Percentiles rank a stretch among this genome's conserved stretches.
Evolutionary conservation across 2,888 invertebrate species (phyloP).

Genomic region (Pteria penguin): DNA sequence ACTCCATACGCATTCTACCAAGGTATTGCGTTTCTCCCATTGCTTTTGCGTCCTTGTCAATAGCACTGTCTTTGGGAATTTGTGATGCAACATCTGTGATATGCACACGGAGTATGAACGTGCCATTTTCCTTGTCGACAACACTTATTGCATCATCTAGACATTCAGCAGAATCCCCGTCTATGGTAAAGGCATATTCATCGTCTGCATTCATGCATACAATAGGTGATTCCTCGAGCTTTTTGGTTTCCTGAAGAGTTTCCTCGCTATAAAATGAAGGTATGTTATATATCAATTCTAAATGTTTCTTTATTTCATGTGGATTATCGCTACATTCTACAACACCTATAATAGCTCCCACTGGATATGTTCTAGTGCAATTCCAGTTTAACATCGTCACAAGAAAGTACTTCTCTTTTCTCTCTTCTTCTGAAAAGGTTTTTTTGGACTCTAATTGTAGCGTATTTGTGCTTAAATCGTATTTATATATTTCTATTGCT

Average conservation of each 20-base stretch:
- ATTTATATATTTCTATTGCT: neutral
- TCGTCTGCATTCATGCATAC: neutral
- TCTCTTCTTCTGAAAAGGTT: neutral
- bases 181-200: conserved; percentile 53
- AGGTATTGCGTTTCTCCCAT: conserved; percentile 48
- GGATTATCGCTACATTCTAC: neutral
- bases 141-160: conserved; percentile 57
- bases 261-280: conserved; percentile 44
- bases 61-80: conserved; percentile 42
- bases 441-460: neutral
- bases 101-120: conserved; percentile 51
- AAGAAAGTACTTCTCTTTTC: neutral
- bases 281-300: conserved; percentile 35
- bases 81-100: conserved; percentile 56
- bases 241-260: conserved; percentile 33
- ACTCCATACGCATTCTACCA: neutral
- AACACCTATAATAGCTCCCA: conserved; percentile 51
- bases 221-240: conserved; percentile 5
- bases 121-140: conserved; percentile 13
- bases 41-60: conserved; percentile 52
- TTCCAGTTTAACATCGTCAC: neutral
- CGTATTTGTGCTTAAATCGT: neutral
- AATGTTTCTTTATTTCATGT: neutral
- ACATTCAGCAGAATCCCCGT: conserved; percentile 48
- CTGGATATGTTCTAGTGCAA: conserved; percentile 47